These are phyloP conservation scores for Myripristis murdjan DNA, from an alignment of 2,797 vertebrate species.

Conservation along the genomic window DNA sequence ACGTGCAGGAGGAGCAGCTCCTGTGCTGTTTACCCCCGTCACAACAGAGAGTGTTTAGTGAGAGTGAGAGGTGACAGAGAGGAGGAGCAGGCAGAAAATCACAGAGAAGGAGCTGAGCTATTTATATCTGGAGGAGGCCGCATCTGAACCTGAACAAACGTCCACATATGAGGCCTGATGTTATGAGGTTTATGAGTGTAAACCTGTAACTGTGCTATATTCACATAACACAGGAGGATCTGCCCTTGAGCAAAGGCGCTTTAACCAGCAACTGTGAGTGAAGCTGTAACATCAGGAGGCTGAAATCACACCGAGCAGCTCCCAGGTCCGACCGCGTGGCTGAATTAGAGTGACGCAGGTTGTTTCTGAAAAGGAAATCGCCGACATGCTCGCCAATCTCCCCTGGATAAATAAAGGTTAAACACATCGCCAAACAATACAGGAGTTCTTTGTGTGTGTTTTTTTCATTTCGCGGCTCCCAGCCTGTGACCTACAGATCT, in stretches of 20 bases:
- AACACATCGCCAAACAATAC: background rate
- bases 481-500: background rate
- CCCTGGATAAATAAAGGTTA: background rate
- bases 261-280: background rate
- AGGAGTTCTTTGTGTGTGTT: too few species aligned
- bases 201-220: background rate
- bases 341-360: background rate
- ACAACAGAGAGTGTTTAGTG: constrained; percentile 1
- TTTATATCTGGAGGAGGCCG: background rate
- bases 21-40: constrained; percentile 10
- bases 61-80: background rate
- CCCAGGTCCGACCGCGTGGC: background rate
- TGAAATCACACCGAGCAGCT: background rate
- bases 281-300: background rate
- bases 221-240: background rate
- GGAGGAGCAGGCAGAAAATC: constrained; percentile 4
- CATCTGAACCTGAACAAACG: too few species aligned
- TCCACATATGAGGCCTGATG: background rate
- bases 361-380: background rate
- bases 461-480: background rate
- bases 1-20: constrained; percentile 13
- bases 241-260: background rate
- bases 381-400: background rate
- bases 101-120: background rate
- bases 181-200: background rate